Percentiles rank a stretch among this genome's conserved stretches.
Conservation (phyloP, 2,888 invertebrate genomes). For the Eudasyphora cyanicolor region DNA sequence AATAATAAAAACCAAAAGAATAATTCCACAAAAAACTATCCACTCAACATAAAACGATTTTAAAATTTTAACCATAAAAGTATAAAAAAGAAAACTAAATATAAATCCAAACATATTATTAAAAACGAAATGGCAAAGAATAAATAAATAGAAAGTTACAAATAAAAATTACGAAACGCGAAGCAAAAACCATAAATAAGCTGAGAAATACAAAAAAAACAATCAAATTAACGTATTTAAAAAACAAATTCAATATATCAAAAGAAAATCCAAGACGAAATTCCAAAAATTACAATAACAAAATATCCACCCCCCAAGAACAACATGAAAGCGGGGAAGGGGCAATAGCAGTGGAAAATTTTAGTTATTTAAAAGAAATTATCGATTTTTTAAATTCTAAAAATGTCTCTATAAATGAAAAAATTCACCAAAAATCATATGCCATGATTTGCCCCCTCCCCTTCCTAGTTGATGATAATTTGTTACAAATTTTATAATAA, state of each 20-base stretch:
- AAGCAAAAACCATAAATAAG: conserved; percentile 36
- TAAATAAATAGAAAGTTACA: conserved; percentile 28
- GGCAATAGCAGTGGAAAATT: too few relatives aligned
- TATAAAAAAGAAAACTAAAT: conserved; percentile 37
- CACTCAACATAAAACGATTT: conserved; percentile 59
- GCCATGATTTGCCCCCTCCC: not conserved
- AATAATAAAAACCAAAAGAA: conserved; percentile 64
- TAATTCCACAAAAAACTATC: conserved; percentile 65
- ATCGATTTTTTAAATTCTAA: not conserved
- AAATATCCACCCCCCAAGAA: conserved; percentile 19
- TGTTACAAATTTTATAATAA: conserved; percentile 18
- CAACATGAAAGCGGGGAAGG: too few relatives aligned
- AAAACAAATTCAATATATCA: conserved; percentile 57
- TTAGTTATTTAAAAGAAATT: too few relatives aligned
- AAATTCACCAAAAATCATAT: not conserved
- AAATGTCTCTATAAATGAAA: too few relatives aligned
- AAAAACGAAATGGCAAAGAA: conserved; percentile 28
- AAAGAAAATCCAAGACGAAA: conserved; percentile 41
- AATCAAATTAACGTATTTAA: conserved; percentile 62
- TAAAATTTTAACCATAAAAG: conserved; percentile 58
- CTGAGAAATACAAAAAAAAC: conserved; percentile 58
- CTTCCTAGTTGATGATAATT: not conserved
- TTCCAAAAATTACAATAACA: conserved; percentile 11
- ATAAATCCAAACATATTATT: conserved; percentile 33
- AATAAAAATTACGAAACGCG: conserved; percentile 56